These are phyloP conservation scores for Hydrocynus forskahlii DNA, from an alignment of 2,797 vertebrate genomes.

Conservation along the genomic window DNA sequence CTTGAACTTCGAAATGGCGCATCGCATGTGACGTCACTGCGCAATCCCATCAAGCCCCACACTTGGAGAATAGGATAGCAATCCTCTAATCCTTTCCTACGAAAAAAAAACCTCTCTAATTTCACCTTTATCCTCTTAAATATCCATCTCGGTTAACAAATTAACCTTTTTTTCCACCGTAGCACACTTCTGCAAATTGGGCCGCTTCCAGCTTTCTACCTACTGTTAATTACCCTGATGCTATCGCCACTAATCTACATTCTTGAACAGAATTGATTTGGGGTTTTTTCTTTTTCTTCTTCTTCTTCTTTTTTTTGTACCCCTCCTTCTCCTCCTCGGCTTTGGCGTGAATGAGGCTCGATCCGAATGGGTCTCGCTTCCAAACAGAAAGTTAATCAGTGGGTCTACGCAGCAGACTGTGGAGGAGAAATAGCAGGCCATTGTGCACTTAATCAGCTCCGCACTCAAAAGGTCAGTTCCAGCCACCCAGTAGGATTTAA, in stretches of 20 bases:
- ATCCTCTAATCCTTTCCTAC: slow-evolving; percentile 79
- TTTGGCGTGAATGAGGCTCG: slow-evolving; percentile 76
- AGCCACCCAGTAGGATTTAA: slow-evolving; percentile 79
- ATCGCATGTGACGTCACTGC: slow-evolving; percentile 19
- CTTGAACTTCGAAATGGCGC: background rate
- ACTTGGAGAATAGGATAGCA: slow-evolving; percentile 64
- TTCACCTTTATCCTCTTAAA: slow-evolving; percentile 81
- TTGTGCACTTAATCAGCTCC: slow-evolving; percentile 83
- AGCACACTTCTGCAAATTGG: slow-evolving; percentile 79
- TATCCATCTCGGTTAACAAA: slow-evolving; percentile 82
- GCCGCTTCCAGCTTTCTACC: slow-evolving; percentile 79
- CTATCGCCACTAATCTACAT: slow-evolving; percentile 85
- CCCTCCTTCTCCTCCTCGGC: slow-evolving; percentile 22
- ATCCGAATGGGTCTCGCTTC: slow-evolving; percentile 78
- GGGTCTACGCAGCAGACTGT: slow-evolving; percentile 66
- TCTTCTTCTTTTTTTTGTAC: background rate
- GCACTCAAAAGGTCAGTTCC: slow-evolving; percentile 81
- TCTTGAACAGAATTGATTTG: slow-evolving; percentile 78
- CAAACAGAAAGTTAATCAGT: slow-evolving; percentile 83
- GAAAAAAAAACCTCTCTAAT: slow-evolving; percentile 76
- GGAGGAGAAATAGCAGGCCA: slow-evolving; percentile 78
- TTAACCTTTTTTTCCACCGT: slow-evolving; percentile 76
- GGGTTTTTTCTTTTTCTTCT: slow-evolving; percentile 62
- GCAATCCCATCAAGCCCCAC: slow-evolving; percentile 64
- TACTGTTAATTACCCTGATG: slow-evolving; percentile 87